Evolutionary conservation across 2,888 invertebrate species (phyloP).

Genomic region (Morinoia aosen): DNA sequence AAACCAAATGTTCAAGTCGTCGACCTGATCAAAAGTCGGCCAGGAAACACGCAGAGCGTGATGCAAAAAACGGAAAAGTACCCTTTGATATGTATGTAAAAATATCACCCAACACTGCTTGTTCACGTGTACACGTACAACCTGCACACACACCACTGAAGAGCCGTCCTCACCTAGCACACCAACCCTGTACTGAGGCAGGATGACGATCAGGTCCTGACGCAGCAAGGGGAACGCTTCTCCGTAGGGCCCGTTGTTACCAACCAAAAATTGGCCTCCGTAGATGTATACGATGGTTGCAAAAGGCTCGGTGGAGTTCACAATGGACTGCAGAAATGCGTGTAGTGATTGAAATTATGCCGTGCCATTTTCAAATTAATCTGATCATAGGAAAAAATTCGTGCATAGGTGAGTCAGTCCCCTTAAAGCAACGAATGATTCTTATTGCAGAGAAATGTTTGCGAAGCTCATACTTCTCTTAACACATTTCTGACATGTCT

Average conservation of each 20-base stretch:
- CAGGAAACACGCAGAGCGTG: not conserved
- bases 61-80: no score
- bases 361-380: no score
- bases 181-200: conserved; percentile 58
- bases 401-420: not conserved
- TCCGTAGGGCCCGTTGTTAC: conserved; percentile 35
- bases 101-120: no score
- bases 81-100: no score
- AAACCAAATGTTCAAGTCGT: no score
- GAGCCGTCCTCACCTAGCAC: conserved; percentile 53
- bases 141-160: no score
- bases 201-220: conserved; percentile 55
- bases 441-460: no score
- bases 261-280: conserved; percentile 56
- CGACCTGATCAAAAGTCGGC: not conserved
- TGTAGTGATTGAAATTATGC: not conserved
- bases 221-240: conserved; percentile 43
- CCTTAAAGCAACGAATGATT: not conserved
- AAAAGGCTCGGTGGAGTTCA: not conserved
- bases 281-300: conserved; percentile 60
- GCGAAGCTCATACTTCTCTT: no score
- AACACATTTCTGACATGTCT: no score
- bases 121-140: no score
- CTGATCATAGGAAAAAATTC: no score
- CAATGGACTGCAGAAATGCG: conserved; percentile 13